Evolutionary conservation across 2,797 vertebrate genomes (phyloP), one percentile per base, ranked within the genome.

Genomic region (Manis javanica): DNA sequence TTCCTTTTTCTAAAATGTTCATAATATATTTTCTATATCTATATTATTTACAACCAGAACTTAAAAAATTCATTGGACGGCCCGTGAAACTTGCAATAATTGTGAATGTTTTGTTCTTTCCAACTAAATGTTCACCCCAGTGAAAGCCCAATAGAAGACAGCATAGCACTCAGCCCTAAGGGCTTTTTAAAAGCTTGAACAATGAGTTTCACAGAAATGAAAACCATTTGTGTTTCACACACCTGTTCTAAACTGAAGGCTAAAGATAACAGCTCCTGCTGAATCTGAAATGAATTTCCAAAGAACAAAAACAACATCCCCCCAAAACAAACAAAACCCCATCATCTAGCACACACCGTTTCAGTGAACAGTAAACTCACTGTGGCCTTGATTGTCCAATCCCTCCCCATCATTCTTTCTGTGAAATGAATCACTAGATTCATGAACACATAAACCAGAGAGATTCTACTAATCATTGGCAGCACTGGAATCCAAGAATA

Each of bases 1-100:
- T 42, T 86, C 78, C 18, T 87, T 57, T 84, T 72, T 46, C 69
- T 77, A 94, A 88, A 86, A 66, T 90, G n/a, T 55, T 74, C 37
- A 68, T 18, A 68, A 74, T 42, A 7, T 34, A 66, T 72, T 91
- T 69, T 78, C 34, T 71, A 29, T 77, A 18, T 78, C n/a, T 24
- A 8, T 72, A 57, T 79, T 85, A 57, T 53, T 68, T 69, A 34
- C 79, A 85, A 37, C 23, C 31, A 83, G n/a, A 78, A 29, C 68
- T 95, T 13, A 34, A 77, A 64, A 83, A 90, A 63, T 68, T 66
- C 46, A 34, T 23, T 74, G 59, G 8, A 49, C 82, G 37, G 37
- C 37, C 19, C 63, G 31, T 72, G 29, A 57, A 71, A 78, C 21
- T 79, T 71, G 34, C 12, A 75, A 51, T 78, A n/a, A 46, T 26